Conservation (phyloP, 2,888 invertebrate genomes). For the Argyresthia goedartella region DNA sequence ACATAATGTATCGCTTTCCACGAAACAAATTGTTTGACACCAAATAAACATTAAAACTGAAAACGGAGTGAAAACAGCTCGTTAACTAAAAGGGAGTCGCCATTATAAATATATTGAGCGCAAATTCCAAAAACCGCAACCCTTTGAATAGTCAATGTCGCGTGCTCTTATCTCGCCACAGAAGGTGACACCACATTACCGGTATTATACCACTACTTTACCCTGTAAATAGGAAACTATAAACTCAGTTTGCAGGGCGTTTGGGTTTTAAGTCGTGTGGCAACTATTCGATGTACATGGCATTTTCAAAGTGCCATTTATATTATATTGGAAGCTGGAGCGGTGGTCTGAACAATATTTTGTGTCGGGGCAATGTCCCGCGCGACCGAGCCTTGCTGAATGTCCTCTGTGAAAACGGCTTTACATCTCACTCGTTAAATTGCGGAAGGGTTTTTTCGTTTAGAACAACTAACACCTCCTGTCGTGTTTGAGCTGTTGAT, state of each 20-base stretch:
- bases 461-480: no score
- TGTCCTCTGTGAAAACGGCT: not conserved
- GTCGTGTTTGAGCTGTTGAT: no score
- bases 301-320: conserved; percentile 70
- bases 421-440: not conserved
- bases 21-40: no score
- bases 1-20: no score
- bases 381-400: conserved; percentile 16
- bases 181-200: conserved; percentile 70
- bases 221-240: conserved; percentile 6
- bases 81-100: conserved; percentile 39
- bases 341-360: conserved; percentile 55
- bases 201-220: conserved; percentile 54
- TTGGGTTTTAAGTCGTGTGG: conserved; percentile 49
- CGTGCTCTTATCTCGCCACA: conserved; percentile 69
- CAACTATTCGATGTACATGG: conserved; percentile 41
- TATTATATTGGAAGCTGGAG: conserved; percentile 67
- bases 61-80: conserved; percentile 13
- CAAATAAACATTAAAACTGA: no score
- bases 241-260: conserved; percentile 22
- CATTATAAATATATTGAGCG: conserved; percentile 66
- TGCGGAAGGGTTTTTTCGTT: no score
- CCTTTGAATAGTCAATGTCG: conserved; percentile 72
- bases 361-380: conserved; percentile 50
- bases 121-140: conserved; percentile 69